Evolutionary conservation across 1,140 invertebrate genomes (phyloP), one percentile per base, ranked within the genome.

Genomic region (Paramacrobiotus metropolitanus): DNA sequence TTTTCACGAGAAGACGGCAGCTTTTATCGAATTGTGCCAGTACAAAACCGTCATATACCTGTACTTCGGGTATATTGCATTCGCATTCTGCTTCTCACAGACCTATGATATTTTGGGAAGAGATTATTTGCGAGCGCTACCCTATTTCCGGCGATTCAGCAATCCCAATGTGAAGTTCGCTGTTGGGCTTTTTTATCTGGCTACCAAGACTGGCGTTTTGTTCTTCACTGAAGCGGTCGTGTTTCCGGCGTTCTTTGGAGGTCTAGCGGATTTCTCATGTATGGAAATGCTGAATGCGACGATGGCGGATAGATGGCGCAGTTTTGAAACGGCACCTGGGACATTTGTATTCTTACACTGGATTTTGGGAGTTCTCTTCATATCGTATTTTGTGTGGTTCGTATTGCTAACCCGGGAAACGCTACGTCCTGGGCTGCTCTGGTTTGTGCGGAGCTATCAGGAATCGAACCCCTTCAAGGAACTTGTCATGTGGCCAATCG

Each of bases 371-470:
- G 96, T 97, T 90, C 83, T 98, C 1, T 98, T 95, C 72, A 90
- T 98, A 20, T 98, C 98, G 73, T 98, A 99, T 74, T 97, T 97
- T 71, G 94, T 93, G 4, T 95, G 91, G 0, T 97, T 97, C 70
- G 88, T 97, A 34, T 77, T 96, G 1, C 74, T 96, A 1, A 72
- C 97, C 1, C 76, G 93, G 55, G 94, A 98, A 75, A 87, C 97
- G 1, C 70, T 98, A 3, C 76, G 92, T 60, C 93, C 93, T 0
- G 93, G 93, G 0, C 89, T 97, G 0, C 75, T 97, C 1, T 97
- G 91, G 91, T 96, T 97, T 70, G 74, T 92, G 59, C 79, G 91
- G 66, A 98, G 98, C 72, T 93, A 98, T 76, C 93, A 94, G 0
- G 94, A 99, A 68, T 98, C 98, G 69, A 96, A 93, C 73, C 94